Conservation (phyloP, 2,888 invertebrate species). For the Tortrix viridana region DNA sequence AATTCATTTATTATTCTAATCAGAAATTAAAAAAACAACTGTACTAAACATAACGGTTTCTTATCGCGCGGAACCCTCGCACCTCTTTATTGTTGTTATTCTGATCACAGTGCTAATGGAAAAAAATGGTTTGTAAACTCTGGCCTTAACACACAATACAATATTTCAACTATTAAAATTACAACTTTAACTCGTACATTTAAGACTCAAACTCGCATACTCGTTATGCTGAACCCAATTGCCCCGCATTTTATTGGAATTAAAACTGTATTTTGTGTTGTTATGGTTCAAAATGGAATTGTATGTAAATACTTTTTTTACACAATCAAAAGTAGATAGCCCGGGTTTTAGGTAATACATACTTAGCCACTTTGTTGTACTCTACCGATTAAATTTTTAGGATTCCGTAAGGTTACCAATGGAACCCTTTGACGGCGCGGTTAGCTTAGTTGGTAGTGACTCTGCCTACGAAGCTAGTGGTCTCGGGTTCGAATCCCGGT, state of each 20-base stretch:
- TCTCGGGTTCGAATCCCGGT: too few species aligned
- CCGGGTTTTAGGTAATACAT: constrained; percentile 21
- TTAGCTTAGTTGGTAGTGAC: too few species aligned
- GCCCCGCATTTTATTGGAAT: background rate
- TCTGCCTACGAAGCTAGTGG: too few species aligned
- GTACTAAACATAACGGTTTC: too few species aligned
- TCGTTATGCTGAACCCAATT: background rate
- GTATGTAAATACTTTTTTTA: background rate
- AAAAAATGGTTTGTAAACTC: constrained; percentile 60
- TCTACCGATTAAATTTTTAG: too few species aligned
- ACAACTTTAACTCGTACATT: constrained; percentile 36
- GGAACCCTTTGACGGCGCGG: too few species aligned
- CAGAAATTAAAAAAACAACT: too few species aligned
- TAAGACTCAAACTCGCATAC: constrained; percentile 31
- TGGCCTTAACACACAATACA: constrained; percentile 34
- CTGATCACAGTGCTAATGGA: constrained; percentile 60
- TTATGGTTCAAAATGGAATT: constrained; percentile 9
- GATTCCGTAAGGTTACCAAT: too few species aligned
- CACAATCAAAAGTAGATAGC: background rate
- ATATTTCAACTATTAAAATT: constrained; percentile 37
- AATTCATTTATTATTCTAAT: too few species aligned
- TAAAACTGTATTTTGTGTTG: background rate
- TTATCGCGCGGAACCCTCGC: constrained; percentile 48
- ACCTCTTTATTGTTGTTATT: constrained; percentile 46
- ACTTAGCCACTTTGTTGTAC: constrained; percentile 20